Percentiles rank a stretch among this genome's conserved stretches.
Conservation (phyloP, 2,888 invertebrate species). For the Argyra leucocephala region DNA sequence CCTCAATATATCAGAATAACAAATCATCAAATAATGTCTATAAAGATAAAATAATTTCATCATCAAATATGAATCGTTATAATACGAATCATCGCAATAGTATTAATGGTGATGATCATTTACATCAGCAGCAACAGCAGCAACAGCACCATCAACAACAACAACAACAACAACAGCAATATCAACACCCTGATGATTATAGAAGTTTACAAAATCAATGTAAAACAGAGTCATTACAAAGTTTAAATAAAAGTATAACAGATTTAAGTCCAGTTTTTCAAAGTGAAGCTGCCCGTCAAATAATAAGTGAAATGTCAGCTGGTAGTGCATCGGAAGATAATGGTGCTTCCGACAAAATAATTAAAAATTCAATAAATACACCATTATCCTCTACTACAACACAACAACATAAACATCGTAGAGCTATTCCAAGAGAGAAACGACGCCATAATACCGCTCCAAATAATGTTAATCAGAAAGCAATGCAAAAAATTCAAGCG, state of each 20-base stretch:
- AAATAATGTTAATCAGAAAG: conserved; percentile 58
- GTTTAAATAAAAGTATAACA: conserved; percentile 39
- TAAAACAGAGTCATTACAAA: conserved; percentile 42
- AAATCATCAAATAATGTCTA: not conserved
- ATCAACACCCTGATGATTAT: conserved; percentile 17
- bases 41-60: conserved; percentile 27
- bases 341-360: conserved; percentile 12
- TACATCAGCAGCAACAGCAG: too few relatives aligned
- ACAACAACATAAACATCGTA: conserved; percentile 49
- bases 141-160: conserved; percentile 19
- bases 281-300: conserved; percentile 77
- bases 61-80: conserved; percentile 31
- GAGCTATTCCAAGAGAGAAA: conserved; percentile 72
- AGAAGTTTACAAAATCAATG: conserved; percentile 12
- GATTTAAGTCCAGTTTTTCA: conserved; percentile 74
- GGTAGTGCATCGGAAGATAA: conserved; percentile 44
- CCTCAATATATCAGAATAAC: not conserved
- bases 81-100: conserved; percentile 19
- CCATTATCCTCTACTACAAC: conserved; percentile 38
- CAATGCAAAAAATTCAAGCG: conserved; percentile 49
- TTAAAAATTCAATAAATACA: conserved; percentile 22
- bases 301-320: conserved; percentile 66
- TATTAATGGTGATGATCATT: not conserved
- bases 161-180: conserved; percentile 18
- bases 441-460: conserved; percentile 81